These are phyloP conservation scores for Tromatobia lineatoria DNA, from an alignment of 2,888 invertebrate genomes.

Conservation along the genomic window DNA sequence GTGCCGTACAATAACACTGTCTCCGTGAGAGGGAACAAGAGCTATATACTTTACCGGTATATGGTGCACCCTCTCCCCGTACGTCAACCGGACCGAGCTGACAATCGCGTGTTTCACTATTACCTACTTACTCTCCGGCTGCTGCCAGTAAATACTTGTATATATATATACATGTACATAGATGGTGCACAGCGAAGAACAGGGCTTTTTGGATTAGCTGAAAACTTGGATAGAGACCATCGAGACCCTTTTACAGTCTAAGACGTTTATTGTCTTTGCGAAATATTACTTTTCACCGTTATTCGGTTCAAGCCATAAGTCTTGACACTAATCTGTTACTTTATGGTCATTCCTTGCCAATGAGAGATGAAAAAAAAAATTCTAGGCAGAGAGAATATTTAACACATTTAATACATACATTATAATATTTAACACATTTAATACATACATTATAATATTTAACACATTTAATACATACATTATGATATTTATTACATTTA, in stretches of 20 bases:
- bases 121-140: slow-evolving; percentile 22
- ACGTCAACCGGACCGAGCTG: slow-evolving; percentile 43
- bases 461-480: too few relatives aligned
- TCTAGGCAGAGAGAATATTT: too few relatives aligned
- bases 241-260: background rate
- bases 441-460: too few relatives aligned
- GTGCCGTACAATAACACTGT: slow-evolving; percentile 44
- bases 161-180: background rate
- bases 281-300: background rate
- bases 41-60: background rate
- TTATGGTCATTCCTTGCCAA: background rate
- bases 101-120: slow-evolving; percentile 48
- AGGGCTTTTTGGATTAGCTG: background rate
- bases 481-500: too few relatives aligned
- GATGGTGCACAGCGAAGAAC: background rate
- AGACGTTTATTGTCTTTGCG: background rate
- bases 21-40: slow-evolving; percentile 17
- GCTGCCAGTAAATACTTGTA: background rate
- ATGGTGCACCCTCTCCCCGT: slow-evolving; percentile 27
- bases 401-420: too few relatives aligned
- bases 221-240: background rate
- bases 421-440: too few relatives aligned
- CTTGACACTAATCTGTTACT: background rate
- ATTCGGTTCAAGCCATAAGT: background rate
- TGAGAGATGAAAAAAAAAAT: too few relatives aligned